Evolutionary conservation across 2,113 vertebrate species (phyloP), one percentile per base, ranked within the genome.

Genomic region (Syngnathoides biaculeatus): DNA sequence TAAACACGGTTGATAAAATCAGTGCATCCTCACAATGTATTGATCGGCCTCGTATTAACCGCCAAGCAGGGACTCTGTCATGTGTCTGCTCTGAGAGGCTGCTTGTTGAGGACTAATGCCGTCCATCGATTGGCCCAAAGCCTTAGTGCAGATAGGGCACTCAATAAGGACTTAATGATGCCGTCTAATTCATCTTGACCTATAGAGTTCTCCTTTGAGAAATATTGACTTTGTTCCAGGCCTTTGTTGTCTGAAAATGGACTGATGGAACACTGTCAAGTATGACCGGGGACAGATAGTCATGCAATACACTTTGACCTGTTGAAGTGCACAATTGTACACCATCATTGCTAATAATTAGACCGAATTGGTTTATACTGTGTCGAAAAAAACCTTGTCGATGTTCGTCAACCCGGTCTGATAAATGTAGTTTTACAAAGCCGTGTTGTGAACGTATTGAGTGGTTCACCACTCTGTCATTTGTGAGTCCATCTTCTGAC

Each of bases 401-500:
- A 52, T 11, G 9, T 22, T 52, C n/a, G 22, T 74, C 26, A 68
- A 40, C 13, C 67, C 19, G 52, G 26, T 64, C 11, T 45, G 5
- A 15, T 43, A 73, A 53, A 62, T 69, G 30, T 24, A 19, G 13
- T 68, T 45, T 19, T 45, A 52, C 47, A 39, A 55, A 47, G 3
- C 39, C 9, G 14, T 76, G 52, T 39, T 64, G 30, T 17, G 35
- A 22, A 53, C 2, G 20, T 53, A 26, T 17, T 60, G 6, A 70
- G 43, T 39, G 74, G 63, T 64, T 77, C 20, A 0, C 30, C 63
- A 40, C 40, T 72, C 69, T 77, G 58, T 73, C 63, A 74, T 67
- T 71, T 88, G 78, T 89, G 69, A 73, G 81, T 82, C 73, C 66
- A 66, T 86, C 72, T 73, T 85, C 72, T 87, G 82, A 88, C 79